These are phyloP conservation scores for Cheilosia pagana DNA, from an alignment of 2,888 invertebrate genomes.

Conservation along the genomic window DNA sequence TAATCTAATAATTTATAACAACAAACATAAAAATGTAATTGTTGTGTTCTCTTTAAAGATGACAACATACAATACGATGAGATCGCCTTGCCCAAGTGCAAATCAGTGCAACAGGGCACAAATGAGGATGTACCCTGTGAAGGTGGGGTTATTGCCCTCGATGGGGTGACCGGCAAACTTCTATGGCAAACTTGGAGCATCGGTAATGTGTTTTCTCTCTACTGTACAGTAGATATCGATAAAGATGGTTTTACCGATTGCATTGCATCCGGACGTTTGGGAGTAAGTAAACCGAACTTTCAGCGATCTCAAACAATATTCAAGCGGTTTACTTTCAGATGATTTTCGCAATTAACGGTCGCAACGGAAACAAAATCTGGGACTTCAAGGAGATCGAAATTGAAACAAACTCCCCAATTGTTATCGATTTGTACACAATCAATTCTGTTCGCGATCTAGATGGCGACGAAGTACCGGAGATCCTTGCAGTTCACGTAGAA, in stretches of 20 bases:
- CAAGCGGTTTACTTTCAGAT: conserved; percentile 82
- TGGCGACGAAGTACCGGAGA: conserved; percentile 88
- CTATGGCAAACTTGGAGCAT: conserved; percentile 90
- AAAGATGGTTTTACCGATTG: conserved; percentile 89
- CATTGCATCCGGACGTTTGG: conserved; percentile 89
- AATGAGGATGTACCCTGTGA: conserved; percentile 89
- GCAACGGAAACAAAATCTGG: conserved; percentile 88
- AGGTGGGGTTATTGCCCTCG: conserved; percentile 90
- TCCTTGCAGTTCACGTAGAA: conserved; percentile 88
- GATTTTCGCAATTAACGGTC: conserved; percentile 87
- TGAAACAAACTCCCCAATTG: conserved; percentile 83
- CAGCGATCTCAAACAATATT: neutral
- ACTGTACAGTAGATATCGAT: conserved; percentile 89
- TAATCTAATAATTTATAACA: too few relatives aligned
- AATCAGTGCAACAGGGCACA: conserved; percentile 85
- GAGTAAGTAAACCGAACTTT: conserved; percentile 84
- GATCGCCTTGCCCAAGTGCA: conserved; percentile 85
- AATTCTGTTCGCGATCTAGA: conserved; percentile 89
- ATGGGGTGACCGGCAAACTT: conserved; percentile 88
- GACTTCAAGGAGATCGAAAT: conserved; percentile 81
- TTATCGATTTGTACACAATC: conserved; percentile 88
- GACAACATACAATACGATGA: conserved; percentile 85
- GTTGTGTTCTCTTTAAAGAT: conserved; percentile 76
- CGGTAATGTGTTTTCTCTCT: conserved; percentile 89
- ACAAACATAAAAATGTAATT: neutral